Percentiles rank a stretch among this genome's conserved stretches.
Evolutionary conservation across 2,888 invertebrate genomes (phyloP).

Genomic region (Tribolium freemani): DNA sequence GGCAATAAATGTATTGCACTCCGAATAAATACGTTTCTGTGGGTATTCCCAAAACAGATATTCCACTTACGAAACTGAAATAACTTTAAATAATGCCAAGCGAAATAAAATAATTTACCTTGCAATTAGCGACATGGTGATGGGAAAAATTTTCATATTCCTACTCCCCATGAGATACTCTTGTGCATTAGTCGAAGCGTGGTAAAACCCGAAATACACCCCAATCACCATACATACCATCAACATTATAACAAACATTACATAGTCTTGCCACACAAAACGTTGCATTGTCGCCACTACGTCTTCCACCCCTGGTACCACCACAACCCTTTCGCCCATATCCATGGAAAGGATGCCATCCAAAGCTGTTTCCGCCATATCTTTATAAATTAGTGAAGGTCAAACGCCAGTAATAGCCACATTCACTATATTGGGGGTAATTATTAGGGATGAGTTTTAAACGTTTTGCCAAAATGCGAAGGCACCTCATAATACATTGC

Average conservation of each 20-base stretch:
- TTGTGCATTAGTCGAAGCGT: conserved; percentile 74
- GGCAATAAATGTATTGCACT: conserved; percentile 78
- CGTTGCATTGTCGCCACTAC: conserved; percentile 62
- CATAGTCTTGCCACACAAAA: conserved; percentile 80
- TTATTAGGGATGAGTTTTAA: background rate
- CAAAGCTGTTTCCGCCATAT: conserved; percentile 53
- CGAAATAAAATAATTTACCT: conserved; percentile 71
- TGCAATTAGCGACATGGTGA: conserved; percentile 87
- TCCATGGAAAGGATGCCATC: conserved; percentile 54
- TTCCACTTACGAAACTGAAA: conserved; percentile 78
- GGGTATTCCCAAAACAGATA: conserved; percentile 79
- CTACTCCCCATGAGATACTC: conserved; percentile 87
- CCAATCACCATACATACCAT: conserved; percentile 83
- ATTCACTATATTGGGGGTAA: background rate
- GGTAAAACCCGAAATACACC: conserved; percentile 84
- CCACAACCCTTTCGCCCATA: conserved; percentile 54
- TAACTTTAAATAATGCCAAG: background rate
- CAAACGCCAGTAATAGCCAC: background rate
- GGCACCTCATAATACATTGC: background rate
- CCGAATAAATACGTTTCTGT: conserved; percentile 84
- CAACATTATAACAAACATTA: conserved; percentile 84
- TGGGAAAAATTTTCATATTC: conserved; percentile 86
- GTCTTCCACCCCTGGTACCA: conserved; percentile 59
- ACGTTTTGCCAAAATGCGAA: background rate
- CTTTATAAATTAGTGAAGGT: conserved; percentile 1